Conservation (phyloP, 2,797 vertebrate genomes). For the Oreochromis grahami region DNA sequence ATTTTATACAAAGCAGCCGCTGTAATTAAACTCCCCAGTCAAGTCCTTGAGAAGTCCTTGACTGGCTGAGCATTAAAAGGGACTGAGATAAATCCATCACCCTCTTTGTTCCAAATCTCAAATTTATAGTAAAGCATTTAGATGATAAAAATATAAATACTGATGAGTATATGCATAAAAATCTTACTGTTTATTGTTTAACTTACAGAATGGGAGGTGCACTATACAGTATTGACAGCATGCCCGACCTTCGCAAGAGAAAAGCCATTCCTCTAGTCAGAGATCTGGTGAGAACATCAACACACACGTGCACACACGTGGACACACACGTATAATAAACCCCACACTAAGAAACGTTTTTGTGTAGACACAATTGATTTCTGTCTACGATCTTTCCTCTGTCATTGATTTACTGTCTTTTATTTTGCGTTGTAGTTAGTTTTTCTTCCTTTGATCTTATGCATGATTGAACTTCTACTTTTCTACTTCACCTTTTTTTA, state of each 20-base stretch:
- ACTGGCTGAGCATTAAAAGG: background rate
- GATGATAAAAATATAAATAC: background rate
- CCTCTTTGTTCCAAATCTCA: background rate
- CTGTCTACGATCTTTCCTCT: background rate
- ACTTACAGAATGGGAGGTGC: slow-evolving; percentile 89
- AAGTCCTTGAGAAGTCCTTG: slow-evolving; percentile 21
- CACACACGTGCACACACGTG: background rate
- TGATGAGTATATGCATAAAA: background rate
- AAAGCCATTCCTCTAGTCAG: slow-evolving; percentile 94
- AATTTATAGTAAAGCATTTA: background rate
- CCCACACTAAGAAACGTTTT: background rate
- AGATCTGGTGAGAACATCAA: slow-evolving; percentile 86
- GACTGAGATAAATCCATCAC: background rate
- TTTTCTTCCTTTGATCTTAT: background rate
- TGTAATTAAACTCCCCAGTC: slow-evolving; percentile 17
- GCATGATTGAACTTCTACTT: background rate
- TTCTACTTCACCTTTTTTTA: background rate
- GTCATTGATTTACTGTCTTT: background rate
- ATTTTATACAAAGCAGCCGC: slow-evolving; percentile 2
- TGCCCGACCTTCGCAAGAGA: slow-evolving; percentile 97
- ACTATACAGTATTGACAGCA: slow-evolving; percentile 98
- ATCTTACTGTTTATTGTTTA: background rate
- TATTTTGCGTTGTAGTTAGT: background rate
- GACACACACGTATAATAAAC: background rate
- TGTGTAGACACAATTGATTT: background rate